Conservation (phyloP, 2,113 vertebrate genomes). For the Clinocottus analis region DNA sequence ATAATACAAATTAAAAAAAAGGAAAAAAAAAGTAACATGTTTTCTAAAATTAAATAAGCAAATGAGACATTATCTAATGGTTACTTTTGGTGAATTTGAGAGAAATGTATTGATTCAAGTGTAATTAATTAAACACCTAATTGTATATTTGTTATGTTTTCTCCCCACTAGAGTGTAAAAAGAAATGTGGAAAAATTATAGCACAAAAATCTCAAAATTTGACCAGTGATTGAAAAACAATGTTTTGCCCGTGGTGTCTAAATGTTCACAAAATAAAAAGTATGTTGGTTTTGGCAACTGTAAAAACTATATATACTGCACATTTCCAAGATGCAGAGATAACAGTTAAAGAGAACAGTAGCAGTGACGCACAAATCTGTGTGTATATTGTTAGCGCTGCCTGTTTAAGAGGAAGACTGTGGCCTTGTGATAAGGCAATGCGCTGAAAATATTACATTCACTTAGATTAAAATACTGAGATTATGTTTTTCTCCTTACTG, state of each 20-base stretch:
- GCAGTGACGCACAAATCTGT: conserved; percentile 47
- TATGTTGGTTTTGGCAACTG: conserved; percentile 14
- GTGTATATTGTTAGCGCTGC: conserved; percentile 48
- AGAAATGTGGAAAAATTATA: background rate
- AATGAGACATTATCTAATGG: too few relatives aligned
- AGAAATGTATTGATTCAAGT: background rate
- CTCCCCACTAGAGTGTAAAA: background rate
- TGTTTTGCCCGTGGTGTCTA: background rate
- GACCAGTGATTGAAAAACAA: background rate
- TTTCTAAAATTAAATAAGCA: too few relatives aligned
- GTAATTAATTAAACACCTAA: background rate
- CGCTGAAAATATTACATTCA: conserved; percentile 49
- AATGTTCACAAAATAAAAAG: background rate
- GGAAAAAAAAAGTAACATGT: too few relatives aligned
- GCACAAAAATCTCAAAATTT: background rate
- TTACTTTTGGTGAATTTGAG: background rate
- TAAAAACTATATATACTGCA: conserved; percentile 8
- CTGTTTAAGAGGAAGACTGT: conserved; percentile 67
- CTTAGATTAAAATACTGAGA: conserved; percentile 33
- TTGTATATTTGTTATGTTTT: background rate
- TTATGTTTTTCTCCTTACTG: conserved; percentile 35
- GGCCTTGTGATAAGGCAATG: conserved; percentile 61
- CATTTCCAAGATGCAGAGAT: conserved; percentile 17
- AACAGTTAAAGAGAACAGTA: conserved; percentile 11
- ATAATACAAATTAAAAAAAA: background rate